Evolutionary conservation across 2,113 vertebrate species (phyloP).

Genomic region (Cheilinus undulatus): DNA sequence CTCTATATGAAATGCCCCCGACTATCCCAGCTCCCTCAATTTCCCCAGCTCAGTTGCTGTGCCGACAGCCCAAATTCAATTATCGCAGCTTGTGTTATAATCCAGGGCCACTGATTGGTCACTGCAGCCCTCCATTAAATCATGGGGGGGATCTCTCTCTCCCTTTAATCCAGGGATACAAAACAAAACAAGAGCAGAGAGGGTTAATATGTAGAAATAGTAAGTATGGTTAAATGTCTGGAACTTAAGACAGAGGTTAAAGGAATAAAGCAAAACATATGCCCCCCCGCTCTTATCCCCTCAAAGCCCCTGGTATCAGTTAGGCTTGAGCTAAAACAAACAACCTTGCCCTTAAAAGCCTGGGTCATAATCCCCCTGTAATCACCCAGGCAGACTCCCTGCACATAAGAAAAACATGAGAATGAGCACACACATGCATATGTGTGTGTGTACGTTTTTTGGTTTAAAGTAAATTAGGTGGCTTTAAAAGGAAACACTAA

Average conservation of each 20-base stretch:
- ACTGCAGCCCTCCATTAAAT: slow-evolving; percentile 63
- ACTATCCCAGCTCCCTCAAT: slow-evolving; percentile 16
- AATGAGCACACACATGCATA: background rate
- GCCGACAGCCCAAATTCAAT: slow-evolving; percentile 79
- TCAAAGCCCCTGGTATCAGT: slow-evolving; percentile 61
- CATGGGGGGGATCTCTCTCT: background rate
- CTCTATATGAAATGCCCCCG: slow-evolving; percentile 24
- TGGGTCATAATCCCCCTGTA: slow-evolving; percentile 60
- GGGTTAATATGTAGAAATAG: slow-evolving; percentile 13
- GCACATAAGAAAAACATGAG: slow-evolving; percentile 52
- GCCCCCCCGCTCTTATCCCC: slow-evolving; percentile 42
- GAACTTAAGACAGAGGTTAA: slow-evolving; percentile 29
- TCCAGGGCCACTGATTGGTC: slow-evolving; percentile 78
- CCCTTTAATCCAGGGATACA: background rate
- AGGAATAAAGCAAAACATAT: slow-evolving; percentile 32
- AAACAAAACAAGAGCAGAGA: background rate
- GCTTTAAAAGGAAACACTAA: slow-evolving; percentile 45
- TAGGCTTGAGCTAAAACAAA: slow-evolving; percentile 72
- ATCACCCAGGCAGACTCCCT: slow-evolving; percentile 45
- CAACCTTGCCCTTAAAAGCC: slow-evolving; percentile 68
- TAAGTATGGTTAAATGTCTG: slow-evolving; percentile 14
- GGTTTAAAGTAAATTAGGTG: slow-evolving; percentile 37
- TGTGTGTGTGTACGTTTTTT: slow-evolving; percentile 10
- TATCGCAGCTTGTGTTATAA: slow-evolving; percentile 77
- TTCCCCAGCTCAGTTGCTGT: slow-evolving; percentile 58